Evolutionary conservation across 2,888 invertebrate genomes (phyloP), one percentile per base, ranked within the genome.

Genomic region (Crepidodera aurea): DNA sequence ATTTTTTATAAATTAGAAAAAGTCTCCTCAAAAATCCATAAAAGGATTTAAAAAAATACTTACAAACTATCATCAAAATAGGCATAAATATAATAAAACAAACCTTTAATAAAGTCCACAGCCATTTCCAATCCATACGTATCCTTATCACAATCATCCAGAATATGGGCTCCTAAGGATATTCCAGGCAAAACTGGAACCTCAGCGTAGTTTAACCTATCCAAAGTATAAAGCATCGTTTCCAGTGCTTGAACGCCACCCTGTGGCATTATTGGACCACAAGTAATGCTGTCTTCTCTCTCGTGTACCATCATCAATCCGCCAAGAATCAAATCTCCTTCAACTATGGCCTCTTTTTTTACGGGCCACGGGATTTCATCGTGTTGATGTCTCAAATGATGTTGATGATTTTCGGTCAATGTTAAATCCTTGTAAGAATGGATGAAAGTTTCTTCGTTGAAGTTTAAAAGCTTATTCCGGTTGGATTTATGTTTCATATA

Each of bases 261-360:
- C 80, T 96, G 96, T 0, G 94, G 94, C 96, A 96, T 96, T 40
- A 96, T 91, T 0, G 92, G 93, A 0, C 96, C 96, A 76, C 96
- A 96, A 1, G 92, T 93, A 76, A 91, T 87, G 46, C 87, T 88
- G 72, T 96, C 95, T 70, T 93, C 92, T 18, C 96, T 84, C 75
- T 95, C 95, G 78, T 96, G 96, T 0, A 96, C 91, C 93, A 96
- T 96, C 93, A 96, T 96, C 46, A 96, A 82, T 0, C 95, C 96
- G 3, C 96, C 96, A 0, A 96, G 84, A 6, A 94, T 87, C 42
- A 96, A 84, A 75, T 96, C 92, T 0, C 96, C 96, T 77, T 94
- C 93, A 46, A 96, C 88, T 4, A 91, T 89, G 0, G 94, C 93
- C 72, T 94, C 92, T 75, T 90, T 87, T 75, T 94, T 94, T 2